A percentile compares a stretch with the other conserved stretches of the same genome.
Evolutionary conservation across 2,888 invertebrate species (phyloP).

Genomic region (Ennomos quercinarius): DNA sequence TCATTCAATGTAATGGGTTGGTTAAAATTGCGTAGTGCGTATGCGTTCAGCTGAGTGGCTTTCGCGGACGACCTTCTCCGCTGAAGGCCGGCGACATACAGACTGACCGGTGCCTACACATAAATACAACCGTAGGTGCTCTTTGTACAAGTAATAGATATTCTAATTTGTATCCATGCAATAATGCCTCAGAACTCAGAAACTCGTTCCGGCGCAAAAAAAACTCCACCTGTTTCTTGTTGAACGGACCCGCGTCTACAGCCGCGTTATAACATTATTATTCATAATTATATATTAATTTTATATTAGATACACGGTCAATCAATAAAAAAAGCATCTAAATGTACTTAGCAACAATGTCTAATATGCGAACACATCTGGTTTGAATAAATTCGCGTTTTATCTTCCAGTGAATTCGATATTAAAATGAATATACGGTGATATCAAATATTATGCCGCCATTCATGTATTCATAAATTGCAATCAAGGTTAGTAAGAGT

Average conservation of each 20-base stretch:
- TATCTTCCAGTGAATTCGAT: conserved; percentile 14
- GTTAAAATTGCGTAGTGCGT: conserved; percentile 48
- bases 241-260: conserved; percentile 24
- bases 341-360: conserved; percentile 23
- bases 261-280: conserved; percentile 28
- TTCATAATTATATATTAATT: conserved; percentile 33
- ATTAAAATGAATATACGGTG: conserved; percentile 14
- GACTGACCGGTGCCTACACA: conserved; percentile 53
- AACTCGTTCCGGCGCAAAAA: conserved; percentile 26
- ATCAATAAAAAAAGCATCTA: conserved; percentile 18
- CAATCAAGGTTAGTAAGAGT: conserved; percentile 16
- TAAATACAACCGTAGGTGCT: conserved; percentile 26
- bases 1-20: conserved; percentile 58
- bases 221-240: conserved; percentile 23
- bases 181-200: conserved; percentile 11
- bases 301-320: conserved; percentile 24
- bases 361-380: conserved; percentile 20
- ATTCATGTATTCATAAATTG: conserved; percentile 24
- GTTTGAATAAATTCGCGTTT: conserved; percentile 17
- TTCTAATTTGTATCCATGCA: conserved; percentile 24
- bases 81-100: conserved; percentile 76
- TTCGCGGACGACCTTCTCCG: conserved; percentile 66
- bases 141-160: conserved; percentile 32
- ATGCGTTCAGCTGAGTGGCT: conserved; percentile 44
- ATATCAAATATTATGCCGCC: conserved; percentile 12